Evolutionary conservation across 1,140 invertebrate genomes (phyloP).

Genomic region (Macrobrachium nipponense): DNA sequence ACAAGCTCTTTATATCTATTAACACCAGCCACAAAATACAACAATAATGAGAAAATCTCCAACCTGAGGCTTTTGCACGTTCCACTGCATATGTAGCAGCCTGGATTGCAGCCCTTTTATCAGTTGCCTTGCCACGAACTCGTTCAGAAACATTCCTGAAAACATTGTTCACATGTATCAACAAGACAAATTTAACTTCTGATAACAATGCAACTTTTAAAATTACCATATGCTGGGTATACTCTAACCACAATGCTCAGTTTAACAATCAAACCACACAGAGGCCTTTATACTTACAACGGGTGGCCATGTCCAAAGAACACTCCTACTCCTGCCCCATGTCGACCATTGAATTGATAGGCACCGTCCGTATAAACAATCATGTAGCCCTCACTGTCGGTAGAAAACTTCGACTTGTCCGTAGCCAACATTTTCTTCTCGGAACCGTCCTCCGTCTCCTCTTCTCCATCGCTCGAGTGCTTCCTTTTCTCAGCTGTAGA

Average conservation of each 20-base stretch:
- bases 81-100: constrained; percentile 87
- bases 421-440: not conserved
- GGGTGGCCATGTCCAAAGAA: constrained; percentile 87
- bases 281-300: constrained; percentile 71
- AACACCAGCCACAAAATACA: no score
- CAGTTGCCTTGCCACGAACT: constrained; percentile 85
- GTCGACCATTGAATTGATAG: constrained; percentile 82
- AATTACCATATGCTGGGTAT: no score
- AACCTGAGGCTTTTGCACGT: constrained; percentile 75
- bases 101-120: constrained; percentile 97
- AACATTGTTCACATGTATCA: not conserved
- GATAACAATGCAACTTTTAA: no score
- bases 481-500: constrained; percentile 59
- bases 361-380: constrained; percentile 92
- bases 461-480: constrained; percentile 25
- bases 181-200: not conserved
- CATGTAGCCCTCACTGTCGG: constrained; percentile 75
- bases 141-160: constrained; percentile 81
- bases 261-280: no score
- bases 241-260: no score
- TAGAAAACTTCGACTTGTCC: constrained; percentile 67
- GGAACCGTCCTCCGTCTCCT: not conserved
- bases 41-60: not conserved
- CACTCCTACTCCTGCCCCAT: constrained; percentile 91
- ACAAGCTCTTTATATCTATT: no score